Conservation (phyloP, 1,140 invertebrate species). For the Dendroctonus ponderosae region DNA sequence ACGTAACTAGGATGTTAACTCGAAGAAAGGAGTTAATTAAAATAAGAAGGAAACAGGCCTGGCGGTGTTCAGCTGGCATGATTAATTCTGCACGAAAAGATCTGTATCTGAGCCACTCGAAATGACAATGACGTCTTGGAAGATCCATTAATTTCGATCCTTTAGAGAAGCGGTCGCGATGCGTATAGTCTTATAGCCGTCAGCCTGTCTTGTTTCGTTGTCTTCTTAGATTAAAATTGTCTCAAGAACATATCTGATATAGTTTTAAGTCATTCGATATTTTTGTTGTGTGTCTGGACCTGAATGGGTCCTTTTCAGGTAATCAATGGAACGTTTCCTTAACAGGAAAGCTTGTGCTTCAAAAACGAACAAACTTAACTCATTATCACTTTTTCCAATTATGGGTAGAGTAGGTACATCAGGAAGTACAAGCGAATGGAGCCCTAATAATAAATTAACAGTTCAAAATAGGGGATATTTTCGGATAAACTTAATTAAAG, state of each 20-base stretch:
- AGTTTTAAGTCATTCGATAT: no score
- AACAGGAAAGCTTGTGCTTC: no score
- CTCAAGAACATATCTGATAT: neutral
- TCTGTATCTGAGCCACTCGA: constrained; percentile 38
- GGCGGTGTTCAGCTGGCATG: constrained; percentile 34
- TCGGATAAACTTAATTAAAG: no score
- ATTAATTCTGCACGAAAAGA: constrained; percentile 37
- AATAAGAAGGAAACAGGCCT: constrained; percentile 32
- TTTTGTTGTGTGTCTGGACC: no score
- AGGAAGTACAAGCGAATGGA: no score
- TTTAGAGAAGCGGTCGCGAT: constrained; percentile 4
- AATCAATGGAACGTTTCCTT: no score
- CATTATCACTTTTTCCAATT: no score
- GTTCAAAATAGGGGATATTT: no score
- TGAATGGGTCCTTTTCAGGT: no score
- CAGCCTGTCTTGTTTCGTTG: constrained; percentile 4
- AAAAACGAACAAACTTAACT: no score
- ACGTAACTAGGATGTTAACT: constrained; percentile 39
- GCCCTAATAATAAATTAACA: no score
- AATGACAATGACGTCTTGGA: constrained; percentile 39
- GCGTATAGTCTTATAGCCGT: constrained; percentile 11
- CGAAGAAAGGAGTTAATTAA: constrained; percentile 41
- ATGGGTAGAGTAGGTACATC: no score
- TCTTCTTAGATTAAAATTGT: constrained; percentile 20
- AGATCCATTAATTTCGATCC: constrained; percentile 34